Evolutionary conservation across 2,797 vertebrate species (phyloP), one percentile per base, ranked within the genome.

Genomic region (Sardinella longiceps): DNA sequence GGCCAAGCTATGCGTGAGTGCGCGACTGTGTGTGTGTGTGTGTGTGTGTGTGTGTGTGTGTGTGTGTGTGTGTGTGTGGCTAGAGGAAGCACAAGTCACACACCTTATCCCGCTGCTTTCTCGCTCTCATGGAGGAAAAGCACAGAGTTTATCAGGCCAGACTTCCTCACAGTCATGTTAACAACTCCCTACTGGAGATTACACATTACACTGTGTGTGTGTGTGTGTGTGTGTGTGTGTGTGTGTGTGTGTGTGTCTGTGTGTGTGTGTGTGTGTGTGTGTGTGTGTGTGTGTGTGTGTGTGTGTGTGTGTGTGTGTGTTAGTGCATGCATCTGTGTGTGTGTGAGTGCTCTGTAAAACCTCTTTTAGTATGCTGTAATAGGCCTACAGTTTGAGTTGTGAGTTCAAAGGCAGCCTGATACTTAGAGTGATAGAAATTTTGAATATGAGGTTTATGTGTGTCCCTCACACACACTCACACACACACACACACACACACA

Each of bases 181-280:
- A 66, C 60, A 66, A 33, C 28, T 30, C 12, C 3, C 60, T 30
- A 66, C 28, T 30, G 60, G 48, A 66, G 60, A 66, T 66, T 66
- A 66, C 60, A n/a, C 43, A n/a, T n/a, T n/a, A 4, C 43, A 43
- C 43, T 43, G 60, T 25, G 25, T 25, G 60, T 28, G 60, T 63
- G 20, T n/a, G 25, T 63, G 60, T 30, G 25, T 63, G 60, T 63
- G 43, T 28, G 56, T 25, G 56, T 60, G 56, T n/a, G 56, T 60
- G 56, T 28, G 56, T 60, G n/a, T 60, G 56, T 60, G 56, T 60
- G 56, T 60, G 56, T 60, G 56, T 60, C 3, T 60, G 56, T 60
- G 56, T 5, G 23, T n/a, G 23, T 60, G 56, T 28, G 18, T 25
- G 58, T 28, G 5, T 28, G n/a, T 9, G 2, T 50, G 2, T 50